These are phyloP conservation scores for Oikopleura dioica DNA, from an alignment of 23 tunicate genomes.

Conservation along the genomic window DNA sequence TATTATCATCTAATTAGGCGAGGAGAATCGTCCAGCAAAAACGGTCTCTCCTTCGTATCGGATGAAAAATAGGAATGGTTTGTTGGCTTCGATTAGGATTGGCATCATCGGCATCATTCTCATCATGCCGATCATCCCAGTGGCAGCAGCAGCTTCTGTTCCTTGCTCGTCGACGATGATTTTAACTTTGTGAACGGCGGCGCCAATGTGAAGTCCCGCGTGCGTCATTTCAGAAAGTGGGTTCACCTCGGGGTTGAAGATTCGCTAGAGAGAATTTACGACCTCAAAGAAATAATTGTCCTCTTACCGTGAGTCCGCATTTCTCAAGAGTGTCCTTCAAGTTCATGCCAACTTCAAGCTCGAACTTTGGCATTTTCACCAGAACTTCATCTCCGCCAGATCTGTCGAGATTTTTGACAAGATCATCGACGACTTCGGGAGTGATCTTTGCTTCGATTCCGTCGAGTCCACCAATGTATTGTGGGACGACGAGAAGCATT, in stretches of 20 bases:
- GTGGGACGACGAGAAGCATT: background rate
- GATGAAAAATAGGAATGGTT: background rate
- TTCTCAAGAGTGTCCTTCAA: background rate
- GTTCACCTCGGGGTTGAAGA: background rate
- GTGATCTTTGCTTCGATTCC: background rate
- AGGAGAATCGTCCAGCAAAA: background rate
- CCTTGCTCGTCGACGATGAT: background rate
- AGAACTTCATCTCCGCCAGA: background rate
- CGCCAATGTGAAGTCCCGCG: background rate
- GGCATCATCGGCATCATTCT: background rate
- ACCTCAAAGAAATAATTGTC: too few relatives aligned
- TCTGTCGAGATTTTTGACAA: background rate
- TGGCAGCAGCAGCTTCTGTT: background rate
- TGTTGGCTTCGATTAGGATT: background rate
- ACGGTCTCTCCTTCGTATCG: background rate
- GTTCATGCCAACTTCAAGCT: background rate
- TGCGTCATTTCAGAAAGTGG: background rate
- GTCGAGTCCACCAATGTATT: background rate
- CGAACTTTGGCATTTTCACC: background rate
- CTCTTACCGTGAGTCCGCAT: background rate
- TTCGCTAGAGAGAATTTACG: too few relatives aligned
- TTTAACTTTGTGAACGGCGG: background rate
- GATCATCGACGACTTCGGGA: background rate
- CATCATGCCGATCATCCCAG: background rate
- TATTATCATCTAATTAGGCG: too few relatives aligned